Base-by-base conservation (phyloP, 1,140 invertebrate species). In the Drosophila pachea region DNA sequence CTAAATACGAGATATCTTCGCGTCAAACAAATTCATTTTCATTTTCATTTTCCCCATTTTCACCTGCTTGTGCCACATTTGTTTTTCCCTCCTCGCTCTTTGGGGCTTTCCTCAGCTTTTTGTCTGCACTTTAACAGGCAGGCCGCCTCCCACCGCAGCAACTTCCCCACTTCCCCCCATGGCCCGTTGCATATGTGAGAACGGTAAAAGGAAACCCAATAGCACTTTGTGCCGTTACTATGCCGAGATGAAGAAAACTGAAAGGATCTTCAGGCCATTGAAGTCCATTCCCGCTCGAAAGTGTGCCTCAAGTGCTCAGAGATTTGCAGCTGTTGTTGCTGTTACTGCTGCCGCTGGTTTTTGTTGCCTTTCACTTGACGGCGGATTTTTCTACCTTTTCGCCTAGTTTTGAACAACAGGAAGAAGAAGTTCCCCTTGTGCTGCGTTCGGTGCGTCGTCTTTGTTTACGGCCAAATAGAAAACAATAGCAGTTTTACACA, bases 401-500 rank as follows among this genome's bases (percentile, higher is more conserved):
- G 66, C 75, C 78, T 83, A 76, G 68, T 63, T 73, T 75, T 76
- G 62, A 70, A 45, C 14, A 65, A 48, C 31, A 66, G 54, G 54
- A 70, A 64, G 22, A 22, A 74, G 58, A 50, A 47, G 60, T 70
- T 62, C 61, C 32, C 43, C 49, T 68, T 65, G 38, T 61, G 38
- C 49, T 65, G 14, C 66, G 50, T 61, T 74, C 58, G 70, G 56
- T 73, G 73, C 59, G 64, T 47, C 65, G 79, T 22, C 73, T 83
- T 83, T 83, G 78, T 83, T 83, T 84, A 84, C 69, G 68, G 60
- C 76, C 76, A 75, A 83, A 84, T 73, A 73, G 54, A 78, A 82
- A 79, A 83, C 78, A 83, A 84, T 84, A 68, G 76, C 73, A 83
- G 79, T 79, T 79, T 83, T 79, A 66, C 78, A 84, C 79, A 79